Percentiles rank a stretch among this genome's conserved stretches.
Conservation (phyloP, 2,888 invertebrate genomes). For the Hololepta plana region DNA sequence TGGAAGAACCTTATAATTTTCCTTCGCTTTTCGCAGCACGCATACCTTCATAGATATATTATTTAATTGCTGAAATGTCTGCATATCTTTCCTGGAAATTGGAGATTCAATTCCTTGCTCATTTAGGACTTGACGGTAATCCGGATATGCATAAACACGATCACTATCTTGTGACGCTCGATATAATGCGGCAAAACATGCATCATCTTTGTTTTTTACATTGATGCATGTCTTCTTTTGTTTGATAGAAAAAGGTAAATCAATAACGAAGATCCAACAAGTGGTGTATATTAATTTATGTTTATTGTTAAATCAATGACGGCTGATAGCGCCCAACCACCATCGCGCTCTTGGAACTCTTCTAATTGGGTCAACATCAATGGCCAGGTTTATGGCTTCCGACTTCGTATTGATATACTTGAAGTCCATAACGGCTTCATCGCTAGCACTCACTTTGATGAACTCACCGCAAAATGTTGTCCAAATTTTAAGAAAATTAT, state of each 20-base stretch:
- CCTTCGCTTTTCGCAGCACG: constrained; percentile 5
- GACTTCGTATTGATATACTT: constrained; percentile 13
- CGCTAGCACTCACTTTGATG: too few species aligned
- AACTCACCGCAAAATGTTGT: too few species aligned
- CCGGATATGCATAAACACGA: too few species aligned
- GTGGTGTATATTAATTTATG: constrained; percentile 13
- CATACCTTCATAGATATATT: constrained; percentile 8
- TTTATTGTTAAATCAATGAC: constrained; percentile 12
- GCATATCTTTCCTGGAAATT: constrained; percentile 8
- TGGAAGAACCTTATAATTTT: constrained; percentile 5
- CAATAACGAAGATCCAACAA: constrained; percentile 12
- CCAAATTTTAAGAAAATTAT: too few species aligned
- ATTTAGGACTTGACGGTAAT: too few species aligned
- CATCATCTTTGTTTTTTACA: constrained; percentile 7
- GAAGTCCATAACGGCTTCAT: constrained; percentile 10
- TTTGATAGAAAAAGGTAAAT: constrained; percentile 6
- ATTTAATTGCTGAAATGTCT: constrained; percentile 8
- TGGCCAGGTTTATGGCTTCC: constrained; percentile 8
- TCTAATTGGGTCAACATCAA: constrained; percentile 11
- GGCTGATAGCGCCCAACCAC: constrained; percentile 11
- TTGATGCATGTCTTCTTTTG: constrained; percentile 7
- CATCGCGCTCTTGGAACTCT: constrained; percentile 13
- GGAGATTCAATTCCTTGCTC: too few species aligned
- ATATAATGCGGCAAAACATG: constrained; percentile 8
- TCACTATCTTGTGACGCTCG: too few species aligned